Base-by-base conservation (phyloP, 2,888 invertebrate species). In the Lutraria lutraria region DNA sequence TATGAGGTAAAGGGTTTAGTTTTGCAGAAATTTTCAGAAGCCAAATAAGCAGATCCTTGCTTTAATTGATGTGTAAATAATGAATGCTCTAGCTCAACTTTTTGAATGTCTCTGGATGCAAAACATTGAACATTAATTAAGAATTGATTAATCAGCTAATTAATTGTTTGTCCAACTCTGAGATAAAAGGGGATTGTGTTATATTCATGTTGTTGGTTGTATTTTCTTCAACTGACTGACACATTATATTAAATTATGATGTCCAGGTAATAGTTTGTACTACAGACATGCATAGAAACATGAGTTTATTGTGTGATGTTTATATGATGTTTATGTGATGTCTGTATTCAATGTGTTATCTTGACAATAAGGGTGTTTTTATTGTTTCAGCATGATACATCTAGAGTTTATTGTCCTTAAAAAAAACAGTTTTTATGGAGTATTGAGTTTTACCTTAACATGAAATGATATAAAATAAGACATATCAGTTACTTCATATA, bases 361-460 rank as follows among this genome's bases (percentile, higher is more conserved):
- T 68, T 68, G 63, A 68, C 63, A 68, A 68, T 68, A 25, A 68
- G 63, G 43, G 63, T 68, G 63, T 68, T 68, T n/a, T 68, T 68
- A 25, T 68, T 25, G 63, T 25, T 68, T 8, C 60, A 60, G 25
- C 63, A 8, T 68, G 63, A 68, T 21, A 68, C 63, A 68, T 25
- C 25, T n/a, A 3, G 4, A 68, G 25, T 68, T n/a, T 25, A 25
- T 68, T 25, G 25, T 68, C 63, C 4, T 68, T n/a, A n/a, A 13
- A 8, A 25, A 68, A 68, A 43, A 43, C 63, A 68, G 0, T 25
- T 25, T n/a, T 60, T n/a, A 19, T 60, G 16, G 16, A 21, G 60
- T 8, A 19, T 19, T 60, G n/a, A 19, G 60, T 60, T 68, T 68
- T 68, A 8, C 63, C 63, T n/a, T 68, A 25, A 68, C 63, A 68